A percentile compares a stretch with the other conserved stretches of the same genome.
These are phyloP conservation scores for Megaleporinus macrocephalus DNA, from an alignment of 2,113 vertebrate genomes.

Conservation along the genomic window DNA sequence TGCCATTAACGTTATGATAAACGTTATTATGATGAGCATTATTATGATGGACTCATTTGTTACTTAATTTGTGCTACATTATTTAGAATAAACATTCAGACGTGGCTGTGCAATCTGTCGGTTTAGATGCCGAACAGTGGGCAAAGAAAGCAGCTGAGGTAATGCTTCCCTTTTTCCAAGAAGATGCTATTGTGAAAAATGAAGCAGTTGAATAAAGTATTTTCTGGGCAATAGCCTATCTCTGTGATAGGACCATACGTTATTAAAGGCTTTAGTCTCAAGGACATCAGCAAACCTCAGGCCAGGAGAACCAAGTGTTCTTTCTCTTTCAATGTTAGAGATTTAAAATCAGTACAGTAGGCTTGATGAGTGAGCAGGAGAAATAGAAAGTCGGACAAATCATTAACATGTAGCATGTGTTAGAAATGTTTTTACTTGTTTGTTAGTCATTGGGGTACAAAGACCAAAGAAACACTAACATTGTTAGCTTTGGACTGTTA, in stretches of 20 bases:
- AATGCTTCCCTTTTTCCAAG: slow-evolving; percentile 34
- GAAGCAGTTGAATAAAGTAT: slow-evolving; percentile 42
- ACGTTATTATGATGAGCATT: too few species aligned
- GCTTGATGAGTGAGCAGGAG: too few species aligned
- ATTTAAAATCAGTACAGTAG: slow-evolving; percentile 11
- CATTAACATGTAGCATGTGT: neutral
- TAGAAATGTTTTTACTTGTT: neutral
- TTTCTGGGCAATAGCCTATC: slow-evolving; percentile 52
- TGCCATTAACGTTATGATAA: too few species aligned
- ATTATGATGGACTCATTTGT: too few species aligned
- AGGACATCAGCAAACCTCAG: slow-evolving; percentile 57
- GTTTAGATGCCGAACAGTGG: neutral
- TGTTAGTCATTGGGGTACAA: neutral
- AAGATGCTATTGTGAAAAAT: slow-evolving; percentile 48
- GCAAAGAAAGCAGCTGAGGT: slow-evolving; percentile 6
- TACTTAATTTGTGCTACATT: neutral
- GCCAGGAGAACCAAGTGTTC: slow-evolving; percentile 33
- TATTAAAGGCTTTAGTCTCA: slow-evolving; percentile 50
- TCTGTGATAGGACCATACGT: slow-evolving; percentile 44
- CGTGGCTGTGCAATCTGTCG: neutral
- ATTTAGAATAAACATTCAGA: slow-evolving; percentile 1
- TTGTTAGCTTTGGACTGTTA: slow-evolving; percentile 5
- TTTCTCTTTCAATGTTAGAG: slow-evolving; percentile 37
- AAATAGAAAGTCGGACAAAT: neutral
- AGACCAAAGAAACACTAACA: neutral